These are phyloP conservation scores for Thalassarche chlororhynchos DNA, from an alignment of 2,113 vertebrate species.

Conservation along the genomic window DNA sequence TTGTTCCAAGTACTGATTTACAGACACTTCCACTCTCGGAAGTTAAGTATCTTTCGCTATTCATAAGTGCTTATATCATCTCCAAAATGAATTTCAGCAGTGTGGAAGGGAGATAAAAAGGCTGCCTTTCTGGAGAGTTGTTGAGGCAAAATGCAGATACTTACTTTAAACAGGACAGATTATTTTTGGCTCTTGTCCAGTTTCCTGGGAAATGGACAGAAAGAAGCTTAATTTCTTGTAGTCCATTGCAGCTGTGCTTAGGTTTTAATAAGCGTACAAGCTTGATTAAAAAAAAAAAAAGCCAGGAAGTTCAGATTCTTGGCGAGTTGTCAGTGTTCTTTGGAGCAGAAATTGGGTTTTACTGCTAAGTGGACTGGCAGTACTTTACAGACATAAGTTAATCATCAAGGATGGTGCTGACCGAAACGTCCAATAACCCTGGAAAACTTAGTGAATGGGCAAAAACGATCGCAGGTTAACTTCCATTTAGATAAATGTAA, in stretches of 20 bases:
- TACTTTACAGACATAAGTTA: neutral
- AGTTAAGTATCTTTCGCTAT: neutral
- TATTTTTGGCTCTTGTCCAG: conserved; percentile 6
- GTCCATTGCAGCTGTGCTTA: conserved; percentile 13
- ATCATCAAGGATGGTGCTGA: neutral
- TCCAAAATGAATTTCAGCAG: neutral
- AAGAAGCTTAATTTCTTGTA: conserved; percentile 15
- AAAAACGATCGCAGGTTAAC: fast-evolving
- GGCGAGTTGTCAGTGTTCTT: neutral
- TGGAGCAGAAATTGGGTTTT: neutral
- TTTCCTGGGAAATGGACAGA: conserved; percentile 50
- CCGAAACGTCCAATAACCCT: neutral
- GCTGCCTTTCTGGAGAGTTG: neutral
- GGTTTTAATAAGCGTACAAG: neutral
- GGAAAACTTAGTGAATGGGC: neutral
- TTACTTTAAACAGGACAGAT: neutral
- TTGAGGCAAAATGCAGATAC: neutral
- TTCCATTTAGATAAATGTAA: too few species aligned
- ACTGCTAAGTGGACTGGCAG: neutral
- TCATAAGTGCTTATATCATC: neutral
- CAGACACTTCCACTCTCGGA: neutral
- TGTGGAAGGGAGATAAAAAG: neutral
- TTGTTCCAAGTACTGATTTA: neutral
- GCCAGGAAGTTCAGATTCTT: neutral
- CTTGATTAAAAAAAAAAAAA: neutral